Base-by-base conservation (phyloP, 2,888 invertebrate genomes). In the Torymus texanus region DNA sequence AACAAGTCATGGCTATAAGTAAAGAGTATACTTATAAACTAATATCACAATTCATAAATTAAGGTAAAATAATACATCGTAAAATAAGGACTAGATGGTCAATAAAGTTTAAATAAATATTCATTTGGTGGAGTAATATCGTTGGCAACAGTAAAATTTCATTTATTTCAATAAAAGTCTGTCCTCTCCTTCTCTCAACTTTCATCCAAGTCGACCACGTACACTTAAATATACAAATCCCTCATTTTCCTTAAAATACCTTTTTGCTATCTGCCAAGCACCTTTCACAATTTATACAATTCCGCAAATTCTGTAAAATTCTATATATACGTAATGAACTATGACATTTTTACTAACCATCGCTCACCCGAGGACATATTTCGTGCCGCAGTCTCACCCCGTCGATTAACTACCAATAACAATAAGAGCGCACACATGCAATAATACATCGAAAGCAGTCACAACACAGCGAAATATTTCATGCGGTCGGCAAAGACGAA, bases 331-430 rank as follows among this genome's bases (percentile, higher is more conserved):
- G 14, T 29, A 62, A 53, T 21, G 14, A 53, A 18, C 53, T 2
- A 18, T 13, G 21, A 51, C 18, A 53, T 66, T 66, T 66, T 16
- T 8, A 53, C 14, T 53, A 8, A 41, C 41, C 41, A 1, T 41
- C 8, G 41, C 8, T 5, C 41, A 8, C 24, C 53, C 50, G 2
- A 63, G 41, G 56, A 73, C 41, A 8, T 14, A 18, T 10, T 41
- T 21, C 50, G 14, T 51, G 8, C 56, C 18, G 29, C 55, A 14
- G 4, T 12, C 16, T 12, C 29, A 18, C 67, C 16, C 50, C 66
- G 72, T 67, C 79, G 62, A 80, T 76, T 80, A 73, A 72, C 68
- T 62, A n/a, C 72, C 72, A 73, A 76, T 80, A 80, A 76, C 24
- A 68, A 70, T 56, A 58, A 66, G 65, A 79, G 41, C 58, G 53